phyloP scores from a whole-genome alignment of 2,888 invertebrate genomes.

The Alloplasta piceator region DNA sequence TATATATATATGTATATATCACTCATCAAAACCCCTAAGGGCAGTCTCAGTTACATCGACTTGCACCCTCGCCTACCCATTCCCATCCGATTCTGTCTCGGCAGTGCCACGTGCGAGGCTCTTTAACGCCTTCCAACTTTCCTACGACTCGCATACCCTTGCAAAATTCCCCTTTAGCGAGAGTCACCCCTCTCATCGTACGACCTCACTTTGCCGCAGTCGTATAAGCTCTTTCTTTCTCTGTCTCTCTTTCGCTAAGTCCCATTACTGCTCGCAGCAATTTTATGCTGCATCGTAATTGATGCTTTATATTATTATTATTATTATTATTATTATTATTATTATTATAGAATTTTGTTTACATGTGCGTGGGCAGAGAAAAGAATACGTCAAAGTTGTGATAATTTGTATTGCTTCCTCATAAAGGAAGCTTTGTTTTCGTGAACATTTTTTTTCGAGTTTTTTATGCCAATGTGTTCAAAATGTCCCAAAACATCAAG shows the following conservation, averaged over 20 bases:
- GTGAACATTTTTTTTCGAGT: no score
- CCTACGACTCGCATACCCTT: constrained; percentile 29
- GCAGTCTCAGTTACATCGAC: constrained; percentile 49
- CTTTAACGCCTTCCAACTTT: constrained; percentile 70
- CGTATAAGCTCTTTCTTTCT: constrained; percentile 50
- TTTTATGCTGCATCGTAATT: constrained; percentile 31
- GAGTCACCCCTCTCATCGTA: constrained; percentile 41
- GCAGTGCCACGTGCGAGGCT: constrained; percentile 61
- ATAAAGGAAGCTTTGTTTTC: no score
- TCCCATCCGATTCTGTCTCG: constrained; percentile 4
- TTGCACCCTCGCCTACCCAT: constrained; percentile 12
- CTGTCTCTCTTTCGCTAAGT: constrained; percentile 23
- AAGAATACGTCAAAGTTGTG: constrained; percentile 50
- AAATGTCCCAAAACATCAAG: no score
- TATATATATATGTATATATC: constrained; percentile 49
- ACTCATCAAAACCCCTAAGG: constrained; percentile 32
- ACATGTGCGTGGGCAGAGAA: not conserved
- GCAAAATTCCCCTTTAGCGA: constrained; percentile 46
- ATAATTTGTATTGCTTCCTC: no score
- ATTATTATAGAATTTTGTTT: not conserved
- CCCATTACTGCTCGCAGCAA: constrained; percentile 33
- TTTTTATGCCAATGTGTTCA: no score
- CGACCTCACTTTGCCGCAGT: constrained; percentile 49
- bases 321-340: constrained; percentile 38
- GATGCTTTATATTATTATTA: constrained; percentile 43